A percentile compares a stretch with the other conserved stretches of the same genome.
Evolutionary conservation across 1,140 invertebrate species (phyloP).

Genomic region (Solenopsis fugax): DNA sequence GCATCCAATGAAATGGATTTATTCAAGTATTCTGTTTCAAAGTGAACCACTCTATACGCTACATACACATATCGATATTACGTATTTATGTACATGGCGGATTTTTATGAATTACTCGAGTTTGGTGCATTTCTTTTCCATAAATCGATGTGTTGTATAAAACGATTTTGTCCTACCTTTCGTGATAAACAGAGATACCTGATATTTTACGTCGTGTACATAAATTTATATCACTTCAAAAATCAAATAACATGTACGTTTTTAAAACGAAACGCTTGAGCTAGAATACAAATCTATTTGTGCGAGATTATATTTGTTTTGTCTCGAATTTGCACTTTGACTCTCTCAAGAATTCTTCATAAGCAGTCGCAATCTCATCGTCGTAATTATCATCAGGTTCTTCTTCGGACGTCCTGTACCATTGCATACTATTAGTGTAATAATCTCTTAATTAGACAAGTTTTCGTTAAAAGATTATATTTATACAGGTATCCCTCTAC

Average conservation of each 20-base stretch:
- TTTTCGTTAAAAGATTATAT: not conserved
- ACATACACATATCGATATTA: slow-evolving; percentile 16
- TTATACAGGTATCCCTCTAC: not conserved
- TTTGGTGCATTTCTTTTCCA: slow-evolving; percentile 4
- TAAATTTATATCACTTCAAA: not conserved
- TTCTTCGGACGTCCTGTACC: slow-evolving; percentile 66
- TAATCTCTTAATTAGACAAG: not conserved
- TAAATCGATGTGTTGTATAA: not conserved
- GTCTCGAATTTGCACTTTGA: slow-evolving; percentile 36
- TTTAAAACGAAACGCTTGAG: slow-evolving; percentile 4
- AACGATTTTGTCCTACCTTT: slow-evolving; percentile 11
- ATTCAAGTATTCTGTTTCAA: slow-evolving; percentile 4
- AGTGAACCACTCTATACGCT: slow-evolving; percentile 17
- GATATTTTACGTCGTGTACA: not conserved
- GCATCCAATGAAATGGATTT: not conserved
- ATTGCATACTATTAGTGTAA: not conserved
- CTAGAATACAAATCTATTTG: not conserved
- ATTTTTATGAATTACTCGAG: not conserved
- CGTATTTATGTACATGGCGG: slow-evolving; percentile 34
- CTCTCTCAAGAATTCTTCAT: slow-evolving; percentile 83
- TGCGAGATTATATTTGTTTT: not conserved
- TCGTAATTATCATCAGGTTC: slow-evolving; percentile 79
- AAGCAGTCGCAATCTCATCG: slow-evolving; percentile 81
- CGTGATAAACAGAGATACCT: not conserved
- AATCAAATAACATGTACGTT: not conserved